Percentiles rank a stretch among this genome's conserved stretches.
These are phyloP conservation scores for Torymus auratus DNA, from an alignment of 2,888 invertebrate genomes.

Conservation along the genomic window DNA sequence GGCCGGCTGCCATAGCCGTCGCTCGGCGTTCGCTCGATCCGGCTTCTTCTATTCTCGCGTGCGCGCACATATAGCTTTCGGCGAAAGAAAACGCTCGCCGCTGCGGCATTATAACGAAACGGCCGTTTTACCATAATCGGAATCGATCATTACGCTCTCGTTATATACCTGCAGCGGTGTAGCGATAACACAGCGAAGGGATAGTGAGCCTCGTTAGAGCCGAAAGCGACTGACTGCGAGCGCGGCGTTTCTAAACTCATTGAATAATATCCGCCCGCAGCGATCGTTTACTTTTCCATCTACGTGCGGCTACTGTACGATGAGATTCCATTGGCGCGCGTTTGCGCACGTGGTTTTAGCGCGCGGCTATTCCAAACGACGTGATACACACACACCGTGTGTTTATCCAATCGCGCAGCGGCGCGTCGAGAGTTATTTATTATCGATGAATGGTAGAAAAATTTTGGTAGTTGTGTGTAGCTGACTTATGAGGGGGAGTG, in stretches of 20 bases:
- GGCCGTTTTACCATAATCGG: constrained; percentile 50
- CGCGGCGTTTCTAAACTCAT: constrained; percentile 39
- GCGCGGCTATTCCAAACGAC: constrained; percentile 21
- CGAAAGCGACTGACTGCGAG: constrained; percentile 23
- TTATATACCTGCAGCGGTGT: constrained; percentile 7
- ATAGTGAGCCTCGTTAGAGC: constrained; percentile 31
- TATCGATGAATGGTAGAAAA: not conserved
- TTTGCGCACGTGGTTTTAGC: constrained; percentile 14
- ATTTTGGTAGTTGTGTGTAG: not conserved
- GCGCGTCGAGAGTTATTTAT: constrained; percentile 26
- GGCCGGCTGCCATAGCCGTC: constrained; percentile 5
- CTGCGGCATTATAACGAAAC: constrained; percentile 30
- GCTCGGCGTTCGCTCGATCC: constrained; percentile 6
- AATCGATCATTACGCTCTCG: constrained; percentile 49
- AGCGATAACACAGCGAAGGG: too few species aligned
- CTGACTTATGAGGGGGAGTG: too few species aligned
- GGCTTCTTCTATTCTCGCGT: not conserved
- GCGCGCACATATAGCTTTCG: constrained; percentile 10
- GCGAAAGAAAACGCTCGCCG: constrained; percentile 11
- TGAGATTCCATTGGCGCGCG: constrained; percentile 39
- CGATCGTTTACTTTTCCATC: constrained; percentile 48
- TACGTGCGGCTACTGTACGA: constrained; percentile 30
- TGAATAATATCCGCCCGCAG: constrained; percentile 51
- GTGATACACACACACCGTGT: constrained; percentile 2
- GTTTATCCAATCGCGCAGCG: constrained; percentile 45